Evolutionary conservation across 2,888 invertebrate genomes (phyloP).

Genomic region (Cabera pusaria): DNA sequence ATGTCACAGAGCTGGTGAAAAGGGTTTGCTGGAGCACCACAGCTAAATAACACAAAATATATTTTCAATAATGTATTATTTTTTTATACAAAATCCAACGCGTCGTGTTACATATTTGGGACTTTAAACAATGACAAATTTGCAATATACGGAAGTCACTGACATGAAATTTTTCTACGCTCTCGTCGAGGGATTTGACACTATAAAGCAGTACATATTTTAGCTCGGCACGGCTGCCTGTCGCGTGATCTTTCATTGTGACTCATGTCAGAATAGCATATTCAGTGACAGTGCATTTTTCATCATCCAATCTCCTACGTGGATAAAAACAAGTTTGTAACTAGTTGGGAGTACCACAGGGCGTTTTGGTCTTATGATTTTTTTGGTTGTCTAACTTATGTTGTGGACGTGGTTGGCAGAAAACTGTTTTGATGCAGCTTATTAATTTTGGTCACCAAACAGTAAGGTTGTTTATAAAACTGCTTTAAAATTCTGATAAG

Average conservation of each 20-base stretch:
- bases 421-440: too few relatives aligned
- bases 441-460: too few relatives aligned
- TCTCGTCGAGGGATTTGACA: slow-evolving; percentile 39
- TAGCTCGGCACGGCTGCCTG: slow-evolving; percentile 39
- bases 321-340: slow-evolving; percentile 39
- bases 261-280: slow-evolving; percentile 54
- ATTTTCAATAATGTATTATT: too few relatives aligned
- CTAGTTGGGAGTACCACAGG: slow-evolving; percentile 30
- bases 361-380: slow-evolving; percentile 23
- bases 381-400: slow-evolving; percentile 18
- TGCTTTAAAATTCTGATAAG: too few relatives aligned
- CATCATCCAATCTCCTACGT: slow-evolving; percentile 61
- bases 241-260: slow-evolving; percentile 52
- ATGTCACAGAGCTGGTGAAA: too few relatives aligned
- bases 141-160: slow-evolving; percentile 15
- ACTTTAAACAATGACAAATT: slow-evolving; percentile 1
- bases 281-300: slow-evolving; percentile 66
- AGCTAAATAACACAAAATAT: too few relatives aligned
- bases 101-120: too few relatives aligned
- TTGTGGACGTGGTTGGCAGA: too few relatives aligned
- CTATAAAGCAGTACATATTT: slow-evolving; percentile 53
- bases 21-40: too few relatives aligned
- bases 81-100: too few relatives aligned
- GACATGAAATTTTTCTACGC: slow-evolving; percentile 23
- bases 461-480: too few relatives aligned